Percentiles rank a stretch among this genome's conserved stretches.
These are phyloP conservation scores for Callaeas wilsoni DNA, from an alignment of 2,113 vertebrate genomes.

Conservation along the genomic window DNA sequence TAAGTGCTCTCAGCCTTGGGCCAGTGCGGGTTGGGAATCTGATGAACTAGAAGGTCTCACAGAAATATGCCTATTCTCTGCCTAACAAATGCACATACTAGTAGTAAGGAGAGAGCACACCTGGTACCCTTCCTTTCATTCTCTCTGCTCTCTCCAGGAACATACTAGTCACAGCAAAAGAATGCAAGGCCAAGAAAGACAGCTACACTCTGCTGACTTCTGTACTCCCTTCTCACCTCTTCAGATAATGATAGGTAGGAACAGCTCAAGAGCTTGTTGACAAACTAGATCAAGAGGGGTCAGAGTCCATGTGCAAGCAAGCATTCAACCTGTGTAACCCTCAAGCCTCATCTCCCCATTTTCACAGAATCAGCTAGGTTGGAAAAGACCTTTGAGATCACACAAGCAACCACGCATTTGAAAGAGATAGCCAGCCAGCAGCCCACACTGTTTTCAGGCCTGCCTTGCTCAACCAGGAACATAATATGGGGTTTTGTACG, in stretches of 20 bases:
- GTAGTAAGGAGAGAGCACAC: background rate
- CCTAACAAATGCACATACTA: background rate
- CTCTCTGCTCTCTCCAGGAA: background rate
- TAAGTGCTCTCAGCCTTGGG: background rate
- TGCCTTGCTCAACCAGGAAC: background rate
- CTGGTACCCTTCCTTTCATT: background rate
- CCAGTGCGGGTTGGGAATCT: accelerated
- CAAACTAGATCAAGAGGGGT: background rate
- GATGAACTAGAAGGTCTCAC: background rate
- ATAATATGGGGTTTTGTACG: background rate
- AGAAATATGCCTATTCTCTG: background rate
- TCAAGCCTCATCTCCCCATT: background rate
- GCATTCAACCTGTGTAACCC: background rate
- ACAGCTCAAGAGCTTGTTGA: background rate
- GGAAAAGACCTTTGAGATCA: background rate
- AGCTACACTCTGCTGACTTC: background rate
- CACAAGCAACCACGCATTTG: background rate
- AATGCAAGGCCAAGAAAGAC: background rate
- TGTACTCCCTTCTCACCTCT: background rate
- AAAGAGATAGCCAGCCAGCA: background rate
- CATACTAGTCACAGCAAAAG: background rate
- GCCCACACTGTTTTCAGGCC: background rate
- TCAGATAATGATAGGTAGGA: background rate
- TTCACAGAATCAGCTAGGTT: background rate
- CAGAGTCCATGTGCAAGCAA: background rate